A percentile compares a stretch with the other conserved stretches of the same genome.
Conservation (phyloP, 2,888 invertebrate genomes). For the Junonia oenone region DNA sequence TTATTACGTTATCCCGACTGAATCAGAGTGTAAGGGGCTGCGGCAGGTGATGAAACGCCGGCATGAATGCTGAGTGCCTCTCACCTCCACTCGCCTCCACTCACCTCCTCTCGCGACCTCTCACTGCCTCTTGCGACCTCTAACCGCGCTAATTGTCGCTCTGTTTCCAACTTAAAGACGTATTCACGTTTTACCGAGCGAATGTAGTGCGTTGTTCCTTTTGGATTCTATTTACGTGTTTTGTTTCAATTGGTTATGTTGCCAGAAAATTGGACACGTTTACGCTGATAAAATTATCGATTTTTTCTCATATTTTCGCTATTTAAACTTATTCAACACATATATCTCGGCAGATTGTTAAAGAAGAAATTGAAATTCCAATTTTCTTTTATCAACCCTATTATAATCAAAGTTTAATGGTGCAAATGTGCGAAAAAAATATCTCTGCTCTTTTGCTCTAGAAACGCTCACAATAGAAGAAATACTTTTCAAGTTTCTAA, state of each 20-base stretch:
- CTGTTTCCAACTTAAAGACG: slow-evolving; percentile 30
- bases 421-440: no score
- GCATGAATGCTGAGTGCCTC: slow-evolving; percentile 54
- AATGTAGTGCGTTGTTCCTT: not conserved
- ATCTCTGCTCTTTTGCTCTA: no score
- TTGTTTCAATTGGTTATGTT: not conserved
- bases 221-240: not conserved
- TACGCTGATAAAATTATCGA: no score
- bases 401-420: no score
- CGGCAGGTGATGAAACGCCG: slow-evolving; percentile 30
- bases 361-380: no score
- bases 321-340: no score
- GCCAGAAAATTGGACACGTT: no score
- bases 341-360: no score
- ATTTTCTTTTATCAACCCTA: no score
- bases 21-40: slow-evolving; percentile 31
- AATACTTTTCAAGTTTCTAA: no score
- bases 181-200: slow-evolving; percentile 6
- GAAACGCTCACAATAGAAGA: no score
- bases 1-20: slow-evolving; percentile 33
- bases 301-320: no score
- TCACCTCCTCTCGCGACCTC: slow-evolving; percentile 52
- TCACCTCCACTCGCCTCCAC: slow-evolving; percentile 52
- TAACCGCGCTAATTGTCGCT: slow-evolving; percentile 53
- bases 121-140: slow-evolving; percentile 54